Evolutionary conservation across 92 coral and sea anemone species (phyloP).

Genomic region (Actinernus sp.): DNA sequence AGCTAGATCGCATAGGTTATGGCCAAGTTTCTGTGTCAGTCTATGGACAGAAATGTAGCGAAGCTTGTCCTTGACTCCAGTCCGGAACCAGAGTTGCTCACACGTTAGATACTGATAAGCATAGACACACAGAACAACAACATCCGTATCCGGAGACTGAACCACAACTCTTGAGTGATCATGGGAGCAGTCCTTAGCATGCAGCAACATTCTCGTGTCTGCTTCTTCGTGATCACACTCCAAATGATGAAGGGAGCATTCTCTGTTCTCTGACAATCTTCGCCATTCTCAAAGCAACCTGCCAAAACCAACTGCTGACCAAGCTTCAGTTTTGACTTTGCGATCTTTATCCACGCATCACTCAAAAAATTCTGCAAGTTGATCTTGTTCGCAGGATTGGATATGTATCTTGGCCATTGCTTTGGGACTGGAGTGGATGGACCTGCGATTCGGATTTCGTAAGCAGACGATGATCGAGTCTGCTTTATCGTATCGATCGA

Average conservation of each 20-base stretch:
- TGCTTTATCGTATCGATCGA: conserved; percentile 5
- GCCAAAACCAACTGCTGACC: no score
- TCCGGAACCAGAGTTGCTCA: conserved; percentile 15
- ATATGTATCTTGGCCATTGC: no score
- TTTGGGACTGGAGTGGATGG: no score
- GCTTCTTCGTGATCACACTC: conserved; percentile 43
- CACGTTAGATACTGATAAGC: conserved; percentile 13
- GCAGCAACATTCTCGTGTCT: conserved; percentile 48
- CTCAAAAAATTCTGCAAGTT: no score
- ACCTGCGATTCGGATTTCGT: no score
- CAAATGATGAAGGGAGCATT: conserved; percentile 14
- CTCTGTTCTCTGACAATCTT: no score
- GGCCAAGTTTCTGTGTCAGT: conserved; percentile 7
- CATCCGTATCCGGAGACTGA: conserved; percentile 64
- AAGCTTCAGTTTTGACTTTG: no score
- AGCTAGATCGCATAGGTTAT: conserved; percentile 1
- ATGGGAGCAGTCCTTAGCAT: conserved; percentile 18
- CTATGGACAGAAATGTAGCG: conserved; percentile 16
- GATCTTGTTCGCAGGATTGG: no score
- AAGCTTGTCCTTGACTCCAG: conserved; percentile 17
- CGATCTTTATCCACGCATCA: no score
- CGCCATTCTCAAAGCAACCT: no score
- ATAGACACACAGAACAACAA: conserved; percentile 37
- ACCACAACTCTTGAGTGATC: conserved; percentile 22
- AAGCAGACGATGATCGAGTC: no score